Conservation (phyloP, 2,888 invertebrate species). For the Hyles lineata region DNA sequence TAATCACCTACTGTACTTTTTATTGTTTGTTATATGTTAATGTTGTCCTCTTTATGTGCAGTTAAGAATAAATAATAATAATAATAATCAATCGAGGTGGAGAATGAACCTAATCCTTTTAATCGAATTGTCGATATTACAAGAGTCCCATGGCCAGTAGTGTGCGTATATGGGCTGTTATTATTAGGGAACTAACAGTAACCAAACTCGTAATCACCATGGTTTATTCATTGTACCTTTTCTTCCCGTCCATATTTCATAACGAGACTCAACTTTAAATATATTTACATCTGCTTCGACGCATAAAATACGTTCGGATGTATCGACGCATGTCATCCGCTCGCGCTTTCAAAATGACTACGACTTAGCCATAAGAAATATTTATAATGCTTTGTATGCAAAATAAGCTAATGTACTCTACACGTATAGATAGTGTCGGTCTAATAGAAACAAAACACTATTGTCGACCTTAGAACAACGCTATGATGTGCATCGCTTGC, state of each 20-base stretch:
- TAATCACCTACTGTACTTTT: too few relatives aligned
- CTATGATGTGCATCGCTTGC: constrained; percentile 53
- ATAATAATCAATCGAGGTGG: too few relatives aligned
- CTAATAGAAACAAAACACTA: constrained; percentile 59
- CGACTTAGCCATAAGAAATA: constrained; percentile 75
- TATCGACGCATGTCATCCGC: constrained; percentile 77
- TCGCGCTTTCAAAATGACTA: constrained; percentile 72
- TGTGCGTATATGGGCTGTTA: too few relatives aligned
- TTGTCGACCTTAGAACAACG: constrained; percentile 64
- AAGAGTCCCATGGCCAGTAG: too few relatives aligned
- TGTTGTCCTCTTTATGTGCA: too few relatives aligned
- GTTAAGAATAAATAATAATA: too few relatives aligned
- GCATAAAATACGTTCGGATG: constrained; percentile 66
- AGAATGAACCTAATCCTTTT: too few relatives aligned
- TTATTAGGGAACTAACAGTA: constrained; percentile 17
- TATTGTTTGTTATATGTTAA: too few relatives aligned
- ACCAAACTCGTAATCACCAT: constrained; percentile 49
- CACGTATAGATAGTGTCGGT: constrained; percentile 62
- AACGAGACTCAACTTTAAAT: constrained; percentile 73
- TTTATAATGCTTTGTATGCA: constrained; percentile 85
- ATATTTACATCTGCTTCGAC: constrained; percentile 74
- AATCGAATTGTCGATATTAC: too few relatives aligned
- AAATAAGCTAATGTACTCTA: constrained; percentile 74
- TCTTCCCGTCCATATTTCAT: constrained; percentile 54
- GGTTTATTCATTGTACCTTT: constrained; percentile 52